phyloP scores from a whole-genome alignment of 2,797 vertebrate genomes.

The Notolabrus celidotus region DNA sequence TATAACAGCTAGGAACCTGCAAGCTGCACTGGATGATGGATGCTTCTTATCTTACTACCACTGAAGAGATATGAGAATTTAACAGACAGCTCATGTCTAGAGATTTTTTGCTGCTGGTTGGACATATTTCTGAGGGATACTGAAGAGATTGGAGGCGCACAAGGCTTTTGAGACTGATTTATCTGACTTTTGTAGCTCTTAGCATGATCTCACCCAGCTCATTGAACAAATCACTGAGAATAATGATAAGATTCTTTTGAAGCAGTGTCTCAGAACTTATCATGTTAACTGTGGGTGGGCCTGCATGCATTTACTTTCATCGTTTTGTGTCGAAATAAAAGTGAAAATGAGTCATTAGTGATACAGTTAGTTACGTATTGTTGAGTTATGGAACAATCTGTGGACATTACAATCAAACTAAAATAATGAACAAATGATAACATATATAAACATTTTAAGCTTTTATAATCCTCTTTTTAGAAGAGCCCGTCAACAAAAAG shows the following conservation, averaged over 20 bases:
- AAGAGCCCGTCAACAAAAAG: too few species aligned
- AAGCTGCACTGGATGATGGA: slow-evolving; percentile 50
- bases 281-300: too few species aligned
- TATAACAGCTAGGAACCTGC: slow-evolving; percentile 58
- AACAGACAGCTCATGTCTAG: slow-evolving; percentile 21
- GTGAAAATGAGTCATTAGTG: too few species aligned
- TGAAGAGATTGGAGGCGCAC: neutral
- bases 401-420: too few species aligned
- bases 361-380: too few species aligned
- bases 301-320: too few species aligned
- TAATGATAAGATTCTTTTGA: neutral
- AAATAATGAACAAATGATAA: too few species aligned
- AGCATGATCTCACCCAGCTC: neutral
- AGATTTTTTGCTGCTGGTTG: slow-evolving; percentile 21
- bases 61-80: slow-evolving; percentile 27
- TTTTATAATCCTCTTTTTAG: too few species aligned
- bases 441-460: too few species aligned
- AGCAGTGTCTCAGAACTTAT: neutral
- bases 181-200: neutral
- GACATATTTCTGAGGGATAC: neutral
- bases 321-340: too few species aligned
- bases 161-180: slow-evolving; percentile 2
- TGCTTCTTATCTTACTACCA: slow-evolving; percentile 49
- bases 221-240: neutral
- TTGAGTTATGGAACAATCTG: too few species aligned